Evolutionary conservation across 2,797 vertebrate genomes (phyloP), one percentile per base, ranked within the genome.

Genomic region (Pelochelys cantorii): DNA sequence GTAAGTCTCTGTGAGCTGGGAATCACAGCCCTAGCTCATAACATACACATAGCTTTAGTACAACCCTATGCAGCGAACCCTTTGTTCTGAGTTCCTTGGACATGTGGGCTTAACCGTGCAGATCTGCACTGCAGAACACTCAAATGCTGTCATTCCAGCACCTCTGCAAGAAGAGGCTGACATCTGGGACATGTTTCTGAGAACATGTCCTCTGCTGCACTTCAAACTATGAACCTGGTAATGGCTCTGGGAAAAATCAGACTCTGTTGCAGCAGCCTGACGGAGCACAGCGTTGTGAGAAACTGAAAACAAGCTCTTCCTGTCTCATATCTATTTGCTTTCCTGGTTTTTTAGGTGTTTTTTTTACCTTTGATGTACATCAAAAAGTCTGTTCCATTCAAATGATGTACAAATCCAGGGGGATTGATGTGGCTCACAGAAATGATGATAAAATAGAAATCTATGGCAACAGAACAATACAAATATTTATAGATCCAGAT

Each of bases 81-180:
- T 94, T 88, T 91, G 8, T 12, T 79, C 9, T 14, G 85, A 1
- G 3, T 52, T 84, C 25, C 68, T 53, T 5, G 59, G 53, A 23
- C 75, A 93, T 90, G 31, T 11, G 3, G 60, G 18, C 85, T 88
- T 85, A 29, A 91, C 60, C 23, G 34, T n/a, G 15, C 2, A 14
- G 52, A 6, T 5, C 22, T 48, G 27, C 14, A 25, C 71, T 75
- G 25, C 25, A 25, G 22, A 25, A 22, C 7, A 0, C 55, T 34
- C 27, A 79, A 37, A 31, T 87, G 15, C 68, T 37, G 27, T 85
- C 17, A 83, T 57, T 11, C 37, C 2, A 0, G 18, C 65, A 18
- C 37, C 87, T 55, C 59, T 87, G 25, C 5, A 13, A 59, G 11
- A 34, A 78, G 77, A 71, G 86, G 1, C 9, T 71, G 11, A 53